Conservation (phyloP, 92 coral and sea anemone genomes). For the Siderastrea siderea region DNA sequence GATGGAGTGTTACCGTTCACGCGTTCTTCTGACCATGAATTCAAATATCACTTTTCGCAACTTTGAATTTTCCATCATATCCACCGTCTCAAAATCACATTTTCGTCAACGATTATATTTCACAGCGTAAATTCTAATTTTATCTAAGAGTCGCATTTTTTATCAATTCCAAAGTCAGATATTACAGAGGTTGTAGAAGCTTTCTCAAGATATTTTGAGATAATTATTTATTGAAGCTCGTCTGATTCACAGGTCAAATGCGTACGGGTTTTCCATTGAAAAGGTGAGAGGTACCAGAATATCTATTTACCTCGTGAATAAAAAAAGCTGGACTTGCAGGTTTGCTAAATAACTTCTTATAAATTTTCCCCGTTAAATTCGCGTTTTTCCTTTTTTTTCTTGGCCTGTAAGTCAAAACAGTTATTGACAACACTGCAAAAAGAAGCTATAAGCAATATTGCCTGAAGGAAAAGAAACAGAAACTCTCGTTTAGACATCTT, state of each 20-base stretch:
- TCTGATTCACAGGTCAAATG: neutral
- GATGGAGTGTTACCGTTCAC: neutral
- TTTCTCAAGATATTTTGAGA: neutral
- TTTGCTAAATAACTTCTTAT: neutral
- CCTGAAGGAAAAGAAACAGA: too few relatives aligned
- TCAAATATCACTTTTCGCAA: neutral
- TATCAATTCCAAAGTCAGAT: neutral
- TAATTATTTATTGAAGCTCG: slow-evolving; percentile 31
- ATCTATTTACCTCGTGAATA: neutral
- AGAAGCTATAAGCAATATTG: too few relatives aligned
- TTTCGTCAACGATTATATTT: neutral
- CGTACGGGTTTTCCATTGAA: slow-evolving; percentile 30
- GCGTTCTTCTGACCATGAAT: neutral
- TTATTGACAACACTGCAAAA: too few relatives aligned
- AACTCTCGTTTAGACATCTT: too few relatives aligned
- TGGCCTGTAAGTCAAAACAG: too few relatives aligned
- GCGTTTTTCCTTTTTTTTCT: too few relatives aligned
- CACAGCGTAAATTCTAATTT: neutral
- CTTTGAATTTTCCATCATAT: neutral
- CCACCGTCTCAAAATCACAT: neutral
- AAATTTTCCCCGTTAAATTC: too few relatives aligned
- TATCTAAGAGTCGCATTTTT: neutral
- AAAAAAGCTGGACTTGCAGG: neutral
- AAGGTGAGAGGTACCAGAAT: slow-evolving; percentile 7
- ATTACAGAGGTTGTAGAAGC: neutral